phyloP scores from a whole-genome alignment of 2,888 invertebrate genomes.

The Cantharis rustica region DNA sequence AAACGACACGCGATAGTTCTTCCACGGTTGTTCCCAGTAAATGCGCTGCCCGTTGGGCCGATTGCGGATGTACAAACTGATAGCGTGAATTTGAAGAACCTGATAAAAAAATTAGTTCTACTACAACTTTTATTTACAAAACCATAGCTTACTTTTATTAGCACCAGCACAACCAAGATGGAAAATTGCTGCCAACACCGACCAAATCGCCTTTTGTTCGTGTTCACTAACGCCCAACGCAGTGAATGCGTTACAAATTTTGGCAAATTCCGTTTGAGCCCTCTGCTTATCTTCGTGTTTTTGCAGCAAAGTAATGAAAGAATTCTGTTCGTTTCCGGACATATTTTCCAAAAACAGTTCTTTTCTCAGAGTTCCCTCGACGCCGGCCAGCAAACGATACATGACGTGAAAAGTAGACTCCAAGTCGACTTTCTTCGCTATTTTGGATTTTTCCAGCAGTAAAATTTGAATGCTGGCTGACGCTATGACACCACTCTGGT shows the following conservation, averaged over 20 bases:
- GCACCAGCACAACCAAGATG: slow-evolving; percentile 90
- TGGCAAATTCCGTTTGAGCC: slow-evolving; percentile 80
- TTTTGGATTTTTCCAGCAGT: slow-evolving; percentile 77
- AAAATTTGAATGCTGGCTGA: slow-evolving; percentile 87
- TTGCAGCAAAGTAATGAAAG: slow-evolving; percentile 78
- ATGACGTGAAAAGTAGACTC: slow-evolving; percentile 72
- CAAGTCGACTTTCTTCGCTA: slow-evolving; percentile 69
- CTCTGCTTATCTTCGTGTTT: slow-evolving; percentile 80
- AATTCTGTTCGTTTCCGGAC: slow-evolving; percentile 66
- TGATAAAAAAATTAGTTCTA: slow-evolving; percentile 25
- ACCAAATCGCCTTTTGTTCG: slow-evolving; percentile 84
- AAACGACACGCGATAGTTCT: slow-evolving; percentile 80
- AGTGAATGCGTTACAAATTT: slow-evolving; percentile 78
- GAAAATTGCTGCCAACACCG: slow-evolving; percentile 89
- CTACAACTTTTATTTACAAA: not conserved
- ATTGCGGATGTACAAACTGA: slow-evolving; percentile 79
- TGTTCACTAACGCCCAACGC: slow-evolving; percentile 74
- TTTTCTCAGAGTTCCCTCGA: slow-evolving; percentile 79
- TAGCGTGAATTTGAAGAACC: slow-evolving; percentile 56
- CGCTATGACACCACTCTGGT: slow-evolving; percentile 88
- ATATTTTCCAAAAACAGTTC: slow-evolving; percentile 81
- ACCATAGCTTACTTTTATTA: slow-evolving; percentile 66
- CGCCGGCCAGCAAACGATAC: slow-evolving; percentile 75
- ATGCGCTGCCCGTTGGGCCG: slow-evolving; percentile 77
- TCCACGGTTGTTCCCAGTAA: slow-evolving; percentile 81